Conservation (phyloP, 2,888 invertebrate species). For the Spilarctia lutea region DNA sequence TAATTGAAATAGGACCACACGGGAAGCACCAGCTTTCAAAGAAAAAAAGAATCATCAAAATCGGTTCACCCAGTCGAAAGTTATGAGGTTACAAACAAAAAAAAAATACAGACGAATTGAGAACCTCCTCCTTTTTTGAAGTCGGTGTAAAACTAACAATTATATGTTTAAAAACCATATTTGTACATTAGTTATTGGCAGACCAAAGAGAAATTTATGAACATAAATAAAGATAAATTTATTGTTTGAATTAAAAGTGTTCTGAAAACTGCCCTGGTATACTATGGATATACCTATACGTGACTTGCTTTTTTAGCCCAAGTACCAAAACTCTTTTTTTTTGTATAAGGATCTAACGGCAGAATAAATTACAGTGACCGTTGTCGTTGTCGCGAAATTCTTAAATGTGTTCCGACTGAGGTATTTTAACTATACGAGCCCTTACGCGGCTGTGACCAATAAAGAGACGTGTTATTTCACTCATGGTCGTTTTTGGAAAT, state of each 20-base stretch:
- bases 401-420: slow-evolving; percentile 40
- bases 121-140: too few species aligned
- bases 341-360: slow-evolving; percentile 44
- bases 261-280: slow-evolving; percentile 16
- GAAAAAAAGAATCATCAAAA: too few species aligned
- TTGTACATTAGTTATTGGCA: too few species aligned
- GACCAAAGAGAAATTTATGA: too few species aligned
- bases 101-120: too few species aligned
- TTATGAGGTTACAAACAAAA: too few species aligned
- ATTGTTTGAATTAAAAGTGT: slow-evolving; percentile 5
- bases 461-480: not conserved
- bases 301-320: slow-evolving; percentile 40
- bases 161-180: too few species aligned
- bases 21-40: too few species aligned
- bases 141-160: too few species aligned
- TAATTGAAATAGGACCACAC: too few species aligned
- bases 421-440: slow-evolving; percentile 19
- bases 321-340: slow-evolving; percentile 42
- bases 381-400: slow-evolving; percentile 45
- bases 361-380: slow-evolving; percentile 52
- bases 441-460: slow-evolving; percentile 6
- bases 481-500: not conserved
- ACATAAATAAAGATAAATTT: too few species aligned
- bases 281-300: slow-evolving; percentile 25
- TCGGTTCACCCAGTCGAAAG: too few species aligned